Evolutionary conservation across 2,113 vertebrate species (phyloP).

Genomic region (Girardinichthys multiradiatus): DNA sequence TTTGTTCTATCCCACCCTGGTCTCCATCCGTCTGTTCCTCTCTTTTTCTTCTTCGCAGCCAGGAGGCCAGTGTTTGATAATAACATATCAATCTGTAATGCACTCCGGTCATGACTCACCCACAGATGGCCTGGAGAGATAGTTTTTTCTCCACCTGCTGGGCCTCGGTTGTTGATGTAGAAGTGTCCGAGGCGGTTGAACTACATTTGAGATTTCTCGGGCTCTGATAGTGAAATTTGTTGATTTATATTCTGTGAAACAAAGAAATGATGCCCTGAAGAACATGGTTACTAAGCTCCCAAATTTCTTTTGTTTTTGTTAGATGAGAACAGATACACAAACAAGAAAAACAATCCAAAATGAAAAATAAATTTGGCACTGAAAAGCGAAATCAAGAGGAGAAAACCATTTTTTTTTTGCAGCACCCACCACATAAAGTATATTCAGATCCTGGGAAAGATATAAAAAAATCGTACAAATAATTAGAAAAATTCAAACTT

Average conservation of each 20-base stretch:
- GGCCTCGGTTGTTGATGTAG: constrained; percentile 71
- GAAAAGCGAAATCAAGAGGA: too few species aligned
- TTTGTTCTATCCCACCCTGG: constrained; percentile 37
- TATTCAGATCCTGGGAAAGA: too few species aligned
- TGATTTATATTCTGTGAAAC: constrained; percentile 59
- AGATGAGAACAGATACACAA: background rate
- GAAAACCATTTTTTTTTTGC: too few species aligned
- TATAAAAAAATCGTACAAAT: too few species aligned
- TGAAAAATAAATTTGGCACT: too few species aligned
- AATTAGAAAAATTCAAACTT: too few species aligned
- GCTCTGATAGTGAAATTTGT: constrained; percentile 58
- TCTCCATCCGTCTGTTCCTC: constrained; percentile 30
- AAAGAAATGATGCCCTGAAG: constrained; percentile 14
- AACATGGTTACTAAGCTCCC: background rate
- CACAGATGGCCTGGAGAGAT: constrained; percentile 63
- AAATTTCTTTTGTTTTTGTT: too few species aligned
- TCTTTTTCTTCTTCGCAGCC: constrained; percentile 37
- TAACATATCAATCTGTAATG: constrained; percentile 71
- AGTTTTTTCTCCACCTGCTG: constrained; percentile 27
- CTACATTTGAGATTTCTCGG: constrained; percentile 45
- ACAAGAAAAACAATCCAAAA: too few species aligned
- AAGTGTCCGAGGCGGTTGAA: constrained; percentile 58
- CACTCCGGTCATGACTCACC: constrained; percentile 74
- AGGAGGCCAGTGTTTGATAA: constrained; percentile 71
- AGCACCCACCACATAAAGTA: too few species aligned